Percentiles rank a stretch among this genome's conserved stretches.
phyloP scores from a whole-genome alignment of 2,797 vertebrate species.

The Anas georgica region DNA sequence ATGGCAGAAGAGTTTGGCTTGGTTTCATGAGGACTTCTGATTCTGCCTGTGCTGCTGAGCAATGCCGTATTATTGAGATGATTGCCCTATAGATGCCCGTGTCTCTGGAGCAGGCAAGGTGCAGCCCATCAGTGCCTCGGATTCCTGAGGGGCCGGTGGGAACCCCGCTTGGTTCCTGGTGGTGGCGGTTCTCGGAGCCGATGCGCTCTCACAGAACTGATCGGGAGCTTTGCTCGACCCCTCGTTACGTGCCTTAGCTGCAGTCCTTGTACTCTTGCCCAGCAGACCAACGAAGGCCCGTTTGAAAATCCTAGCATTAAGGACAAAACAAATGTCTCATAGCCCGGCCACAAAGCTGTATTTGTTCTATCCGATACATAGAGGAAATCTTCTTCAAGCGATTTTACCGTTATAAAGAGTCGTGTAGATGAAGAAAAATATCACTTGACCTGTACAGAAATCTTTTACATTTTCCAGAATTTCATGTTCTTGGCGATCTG shows the following conservation, averaged over 20 bases:
- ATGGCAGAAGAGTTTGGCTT: neutral
- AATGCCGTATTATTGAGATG: neutral
- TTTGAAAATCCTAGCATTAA: neutral
- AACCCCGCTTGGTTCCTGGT: rapidly evolving
- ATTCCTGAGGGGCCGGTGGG: neutral
- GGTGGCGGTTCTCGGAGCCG: neutral
- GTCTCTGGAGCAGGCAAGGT: rapidly evolving
- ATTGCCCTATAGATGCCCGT: neutral
- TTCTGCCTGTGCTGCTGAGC: neutral
- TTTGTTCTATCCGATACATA: neutral
- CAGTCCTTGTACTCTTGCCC: neutral
- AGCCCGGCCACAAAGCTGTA: neutral
- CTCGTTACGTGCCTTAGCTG: neutral
- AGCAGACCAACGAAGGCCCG: neutral
- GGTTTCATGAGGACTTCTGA: neutral
- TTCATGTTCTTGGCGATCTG: neutral
- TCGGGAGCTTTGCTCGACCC: neutral
- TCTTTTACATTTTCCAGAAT: neutral
- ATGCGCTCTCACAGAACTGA: rapidly evolving
- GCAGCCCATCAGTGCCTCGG: neutral
- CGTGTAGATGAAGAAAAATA: neutral
- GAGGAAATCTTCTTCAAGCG: neutral
- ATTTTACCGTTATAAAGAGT: neutral
- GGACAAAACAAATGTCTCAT: neutral
- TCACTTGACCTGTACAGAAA: neutral